These are phyloP conservation scores for Emesis russula DNA, from an alignment of 2,888 invertebrate species.

Conservation along the genomic window DNA sequence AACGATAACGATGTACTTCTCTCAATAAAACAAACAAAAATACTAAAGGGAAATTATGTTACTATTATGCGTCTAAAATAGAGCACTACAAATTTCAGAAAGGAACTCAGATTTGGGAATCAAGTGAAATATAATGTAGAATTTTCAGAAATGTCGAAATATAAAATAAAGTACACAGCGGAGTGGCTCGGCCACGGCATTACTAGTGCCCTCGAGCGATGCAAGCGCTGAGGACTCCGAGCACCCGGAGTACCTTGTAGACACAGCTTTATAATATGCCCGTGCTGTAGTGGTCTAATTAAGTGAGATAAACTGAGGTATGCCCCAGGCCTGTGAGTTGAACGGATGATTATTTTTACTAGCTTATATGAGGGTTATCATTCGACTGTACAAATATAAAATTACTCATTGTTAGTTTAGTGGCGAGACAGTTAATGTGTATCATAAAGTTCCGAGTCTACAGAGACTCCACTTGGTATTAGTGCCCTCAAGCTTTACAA, in stretches of 20 bases:
- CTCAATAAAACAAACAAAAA: too few relatives aligned
- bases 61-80: too few relatives aligned
- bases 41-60: too few relatives aligned
- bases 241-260: background rate
- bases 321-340: background rate
- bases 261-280: background rate
- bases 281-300: background rate
- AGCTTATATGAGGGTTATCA: background rate
- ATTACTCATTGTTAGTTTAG: background rate
- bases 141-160: background rate
- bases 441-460: too few relatives aligned
- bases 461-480: too few relatives aligned
- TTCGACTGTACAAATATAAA: background rate
- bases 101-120: too few relatives aligned
- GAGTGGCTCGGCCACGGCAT: background rate
- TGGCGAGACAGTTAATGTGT: too few relatives aligned
- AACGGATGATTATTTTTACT: background rate
- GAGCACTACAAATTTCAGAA: too few relatives aligned
- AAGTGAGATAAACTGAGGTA: slow-evolving; percentile 8
- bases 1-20: too few relatives aligned
- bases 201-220: background rate
- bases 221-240: background rate
- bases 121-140: background rate
- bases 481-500: too few relatives aligned
- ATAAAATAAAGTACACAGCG: background rate